Base-by-base conservation (phyloP, 2,797 vertebrate genomes). In the Alcedo atthis region DNA sequence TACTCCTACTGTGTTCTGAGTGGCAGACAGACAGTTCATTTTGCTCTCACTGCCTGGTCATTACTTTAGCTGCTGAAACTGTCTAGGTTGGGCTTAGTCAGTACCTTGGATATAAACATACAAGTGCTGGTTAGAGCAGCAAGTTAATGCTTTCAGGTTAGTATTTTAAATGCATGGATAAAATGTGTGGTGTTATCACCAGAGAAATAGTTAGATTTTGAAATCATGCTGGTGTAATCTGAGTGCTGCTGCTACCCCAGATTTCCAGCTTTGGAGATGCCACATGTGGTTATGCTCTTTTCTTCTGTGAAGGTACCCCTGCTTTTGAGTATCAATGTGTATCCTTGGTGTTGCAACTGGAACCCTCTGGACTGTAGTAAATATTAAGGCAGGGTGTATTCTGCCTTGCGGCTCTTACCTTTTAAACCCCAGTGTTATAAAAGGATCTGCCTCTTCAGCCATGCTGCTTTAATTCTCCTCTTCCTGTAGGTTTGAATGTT, bases 301-400 rank as follows among this genome's bases (percentile, higher is more conserved):
- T 69, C 74, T 66, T 32, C 35, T 57, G 5, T 45, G 42, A 57
- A 82, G 25, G 7, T 75, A 14, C 8, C 64, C 14, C 35, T 91
- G 79, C 76, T 87, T 88, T 89, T 76, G 69, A 70, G 66, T 14
- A 73, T 76, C 53, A 71, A 33, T n/a, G 21, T 57, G 67, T 83
- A 58, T 13, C 62, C 67, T 73, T 73, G 94, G 92, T 89, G 62
- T 95, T 95, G 70, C 81, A 93, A 94, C 94, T 96, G 95, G 95
- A 96, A 95, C 96, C 88, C 73, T 94, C 78, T 89, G 85, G 92
- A 81, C 53, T 76, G 90, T 35, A 89, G 46, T 58, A 75, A 81
- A 82, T 78, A 25, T 20, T 69, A 59, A 79, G 33, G 59, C 73
- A 92, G n/a, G 24, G 32, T 24, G 14, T 71, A 14, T 82, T 57